phyloP scores from a whole-genome alignment of 1,140 invertebrate genomes.

The Tyrophagus putrescentiae region DNA sequence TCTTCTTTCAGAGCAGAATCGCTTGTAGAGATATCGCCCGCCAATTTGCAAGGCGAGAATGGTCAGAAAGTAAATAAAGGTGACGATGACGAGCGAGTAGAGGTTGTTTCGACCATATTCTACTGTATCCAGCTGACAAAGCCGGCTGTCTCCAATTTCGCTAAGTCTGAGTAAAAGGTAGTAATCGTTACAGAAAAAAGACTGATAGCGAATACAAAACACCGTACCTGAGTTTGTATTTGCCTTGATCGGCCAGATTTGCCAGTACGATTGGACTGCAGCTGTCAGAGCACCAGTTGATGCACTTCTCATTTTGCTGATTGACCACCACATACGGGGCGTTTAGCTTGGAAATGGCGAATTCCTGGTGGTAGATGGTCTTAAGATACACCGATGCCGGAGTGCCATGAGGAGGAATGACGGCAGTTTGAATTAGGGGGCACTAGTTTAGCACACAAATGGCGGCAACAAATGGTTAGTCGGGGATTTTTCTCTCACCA shows the following conservation, averaged over 20 bases:
- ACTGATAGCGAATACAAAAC: neutral
- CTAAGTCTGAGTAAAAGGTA: neutral
- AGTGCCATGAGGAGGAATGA: neutral
- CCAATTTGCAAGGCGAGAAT: neutral
- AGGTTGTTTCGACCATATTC: neutral
- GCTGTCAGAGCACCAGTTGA: neutral
- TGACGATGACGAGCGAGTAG: no score
- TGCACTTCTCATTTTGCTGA: neutral
- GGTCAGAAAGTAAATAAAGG: neutral
- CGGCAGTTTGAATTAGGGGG: neutral
- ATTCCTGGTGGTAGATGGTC: neutral
- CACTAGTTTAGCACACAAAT: slow-evolving; percentile 5
- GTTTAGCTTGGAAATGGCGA: neutral
- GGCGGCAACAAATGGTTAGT: neutral
- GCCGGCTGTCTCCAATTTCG: neutral
- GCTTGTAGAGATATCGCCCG: neutral
- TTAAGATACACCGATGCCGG: neutral
- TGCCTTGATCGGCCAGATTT: neutral
- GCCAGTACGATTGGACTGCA: neutral
- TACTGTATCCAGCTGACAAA: neutral
- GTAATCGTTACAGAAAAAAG: neutral
- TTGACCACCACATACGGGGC: neutral
- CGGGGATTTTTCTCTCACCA: neutral
- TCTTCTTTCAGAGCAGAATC: neutral
- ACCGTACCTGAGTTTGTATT: neutral